Evolutionary conservation across 2,113 vertebrate species (phyloP).

Genomic region (Nipponia nippon): DNA sequence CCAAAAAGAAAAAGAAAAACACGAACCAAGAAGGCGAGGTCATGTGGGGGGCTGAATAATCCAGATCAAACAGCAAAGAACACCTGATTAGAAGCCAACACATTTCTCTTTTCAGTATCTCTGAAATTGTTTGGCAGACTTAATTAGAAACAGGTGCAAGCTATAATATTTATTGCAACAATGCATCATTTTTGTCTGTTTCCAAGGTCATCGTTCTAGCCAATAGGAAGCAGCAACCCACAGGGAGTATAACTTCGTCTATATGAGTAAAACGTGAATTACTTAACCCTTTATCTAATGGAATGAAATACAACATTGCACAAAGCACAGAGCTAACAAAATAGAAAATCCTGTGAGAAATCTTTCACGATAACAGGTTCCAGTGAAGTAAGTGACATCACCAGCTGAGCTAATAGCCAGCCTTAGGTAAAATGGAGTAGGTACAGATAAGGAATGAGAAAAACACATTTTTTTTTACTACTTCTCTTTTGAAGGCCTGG

Average conservation of each 20-base stretch:
- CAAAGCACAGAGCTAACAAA: background rate
- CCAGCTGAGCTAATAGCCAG: slow-evolving; percentile 59
- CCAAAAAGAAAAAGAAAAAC: slow-evolving; percentile 8
- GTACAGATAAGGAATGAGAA: slow-evolving; percentile 37
- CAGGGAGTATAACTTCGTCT: slow-evolving; percentile 54
- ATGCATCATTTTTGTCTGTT: slow-evolving; percentile 68
- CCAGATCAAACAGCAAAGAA: slow-evolving; percentile 56
- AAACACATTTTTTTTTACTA: background rate
- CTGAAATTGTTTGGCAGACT: slow-evolving; percentile 59
- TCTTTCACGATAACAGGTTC: slow-evolving; percentile 38
- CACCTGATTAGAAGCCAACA: slow-evolving; percentile 48
- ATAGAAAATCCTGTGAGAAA: slow-evolving; percentile 33
- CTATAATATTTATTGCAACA: slow-evolving; percentile 68
- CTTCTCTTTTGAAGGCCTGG: slow-evolving; percentile 1
- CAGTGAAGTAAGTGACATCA: slow-evolving; percentile 57
- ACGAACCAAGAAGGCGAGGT: background rate
- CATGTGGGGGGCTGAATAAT: background rate
- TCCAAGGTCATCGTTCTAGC: slow-evolving; percentile 55
- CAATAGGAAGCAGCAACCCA: slow-evolving; percentile 54
- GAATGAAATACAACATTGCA: slow-evolving; percentile 20
- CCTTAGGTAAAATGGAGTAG: slow-evolving; percentile 43
- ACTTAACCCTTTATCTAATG: slow-evolving; percentile 56
- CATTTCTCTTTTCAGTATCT: slow-evolving; percentile 62
- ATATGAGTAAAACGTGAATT: slow-evolving; percentile 28
- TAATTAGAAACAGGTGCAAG: slow-evolving; percentile 67